Evolutionary conservation across 2,888 invertebrate genomes (phyloP), one percentile per base, ranked within the genome.

Genomic region (Blastobasis lacticolella): DNA sequence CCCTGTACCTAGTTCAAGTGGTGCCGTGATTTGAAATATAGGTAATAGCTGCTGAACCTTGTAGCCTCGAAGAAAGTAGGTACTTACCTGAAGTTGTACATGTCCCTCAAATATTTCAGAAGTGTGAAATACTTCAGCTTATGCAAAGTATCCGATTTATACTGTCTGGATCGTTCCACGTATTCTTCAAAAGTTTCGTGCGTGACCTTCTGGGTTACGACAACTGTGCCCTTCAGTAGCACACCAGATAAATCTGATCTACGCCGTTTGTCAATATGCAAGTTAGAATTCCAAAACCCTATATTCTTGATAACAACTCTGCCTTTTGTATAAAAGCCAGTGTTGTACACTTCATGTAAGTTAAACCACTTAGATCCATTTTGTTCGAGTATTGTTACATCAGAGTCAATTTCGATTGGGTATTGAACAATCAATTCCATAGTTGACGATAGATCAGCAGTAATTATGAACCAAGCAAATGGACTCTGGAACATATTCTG

Each of bases 51-150:
- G 23, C 23, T 23, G 23, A 23, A 23, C 23, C 23, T 23, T 3
- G 23, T 23, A 23, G 3, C 23, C 23, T 23, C 23, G 23, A 23
- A 23, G 23, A 3, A 23, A 23, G 23, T 23, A 23, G 23, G 5
- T 56, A 68, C 83, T 85, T 77, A 92, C 92, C 90, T 91, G 69
- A 93, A 91, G 77, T 93, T 93, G 66, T 88, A 93, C 75, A 92
- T 89, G 59, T 92, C 91, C 57, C 83, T 73, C 53, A 93, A 87
- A 66, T 91, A 89, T 54, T 70, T 73, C 56, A 90, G 67, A 8
- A 92, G 71, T 5, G 90, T 81, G 54, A 87, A 90, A 67, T 88
- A 92, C 71, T 92, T 92, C 63, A 91, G 89, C 60, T 91, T 90
- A 70, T 92, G 90, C 81, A 92, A 84, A 0, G 91, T 90, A 73